Conservation (phyloP, 2,797 vertebrate genomes). For the Centroberyx gerrardi region DNA sequence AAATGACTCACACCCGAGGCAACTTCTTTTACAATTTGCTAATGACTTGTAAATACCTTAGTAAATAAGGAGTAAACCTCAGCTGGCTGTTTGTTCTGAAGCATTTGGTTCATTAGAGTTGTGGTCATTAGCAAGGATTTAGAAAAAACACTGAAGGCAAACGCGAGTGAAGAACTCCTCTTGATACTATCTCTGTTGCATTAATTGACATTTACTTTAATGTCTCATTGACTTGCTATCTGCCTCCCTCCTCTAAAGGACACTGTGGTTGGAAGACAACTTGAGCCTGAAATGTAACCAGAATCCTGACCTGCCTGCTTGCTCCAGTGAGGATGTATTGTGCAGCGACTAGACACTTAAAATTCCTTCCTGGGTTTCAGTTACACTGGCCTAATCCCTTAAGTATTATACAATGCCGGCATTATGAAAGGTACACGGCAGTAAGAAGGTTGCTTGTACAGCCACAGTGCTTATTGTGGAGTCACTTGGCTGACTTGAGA, state of each 20-base stretch:
- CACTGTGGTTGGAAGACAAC: conserved; percentile 6
- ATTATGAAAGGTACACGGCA: conserved; percentile 15
- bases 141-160: background rate
- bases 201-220: background rate
- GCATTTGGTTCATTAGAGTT: conserved; percentile 4
- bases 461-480: conserved; percentile 8
- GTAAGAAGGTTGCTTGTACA: background rate
- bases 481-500: background rate
- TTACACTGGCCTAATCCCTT: conserved; percentile 62
- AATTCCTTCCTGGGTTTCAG: conserved; percentile 63
- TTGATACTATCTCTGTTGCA: background rate
- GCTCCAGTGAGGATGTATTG: conserved; percentile 25
- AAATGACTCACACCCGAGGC: conserved; percentile 18
- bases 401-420: conserved; percentile 50
- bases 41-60: conserved; percentile 53
- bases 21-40: conserved; percentile 50
- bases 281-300: conserved; percentile 8
- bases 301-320: conserved; percentile 8
- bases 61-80: conserved; percentile 26
- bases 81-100: conserved; percentile 28
- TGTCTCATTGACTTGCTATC: background rate
- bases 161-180: background rate
- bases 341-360: conserved; percentile 37
- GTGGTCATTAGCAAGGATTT: conserved; percentile 11
- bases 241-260: background rate